These are phyloP conservation scores for Drosophila gunungcola DNA, from an alignment of 1,140 invertebrate species.

Conservation along the genomic window DNA sequence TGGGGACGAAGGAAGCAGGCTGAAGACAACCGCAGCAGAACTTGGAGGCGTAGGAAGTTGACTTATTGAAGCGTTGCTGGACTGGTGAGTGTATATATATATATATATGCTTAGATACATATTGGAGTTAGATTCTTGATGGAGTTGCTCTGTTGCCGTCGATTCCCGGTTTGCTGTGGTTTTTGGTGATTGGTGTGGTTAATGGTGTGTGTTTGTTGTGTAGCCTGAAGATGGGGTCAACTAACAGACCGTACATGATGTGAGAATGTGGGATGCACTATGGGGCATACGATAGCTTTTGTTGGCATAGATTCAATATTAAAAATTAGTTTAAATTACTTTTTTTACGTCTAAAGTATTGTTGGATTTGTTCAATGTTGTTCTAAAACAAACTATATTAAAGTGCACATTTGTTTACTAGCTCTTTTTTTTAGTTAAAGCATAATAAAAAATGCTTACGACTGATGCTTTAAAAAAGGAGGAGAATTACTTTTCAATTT, in stretches of 20 bases:
- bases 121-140: slow-evolving; percentile 34
- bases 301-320: no score
- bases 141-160: slow-evolving; percentile 51
- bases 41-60: slow-evolving; percentile 45
- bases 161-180: slow-evolving; percentile 37
- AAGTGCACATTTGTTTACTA: no score
- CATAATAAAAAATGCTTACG: no score
- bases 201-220: slow-evolving; percentile 22
- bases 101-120: slow-evolving; percentile 9
- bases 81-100: slow-evolving; percentile 21
- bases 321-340: no score
- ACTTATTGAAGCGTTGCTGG: slow-evolving; percentile 44
- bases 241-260: slow-evolving; percentile 4
- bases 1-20: slow-evolving; percentile 42
- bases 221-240: slow-evolving; percentile 23
- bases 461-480: no score
- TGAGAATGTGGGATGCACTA: not conserved
- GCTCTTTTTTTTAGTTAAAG: no score
- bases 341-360: no score
- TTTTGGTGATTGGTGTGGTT: slow-evolving; percentile 53
- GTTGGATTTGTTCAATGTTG: no score
- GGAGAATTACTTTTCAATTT: no score
- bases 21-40: slow-evolving; percentile 33
- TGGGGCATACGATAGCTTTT: not conserved
- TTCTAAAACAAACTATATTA: no score